Evolutionary conservation across 2,888 invertebrate species (phyloP).

Genomic region (Nephrotoma flavescens): DNA sequence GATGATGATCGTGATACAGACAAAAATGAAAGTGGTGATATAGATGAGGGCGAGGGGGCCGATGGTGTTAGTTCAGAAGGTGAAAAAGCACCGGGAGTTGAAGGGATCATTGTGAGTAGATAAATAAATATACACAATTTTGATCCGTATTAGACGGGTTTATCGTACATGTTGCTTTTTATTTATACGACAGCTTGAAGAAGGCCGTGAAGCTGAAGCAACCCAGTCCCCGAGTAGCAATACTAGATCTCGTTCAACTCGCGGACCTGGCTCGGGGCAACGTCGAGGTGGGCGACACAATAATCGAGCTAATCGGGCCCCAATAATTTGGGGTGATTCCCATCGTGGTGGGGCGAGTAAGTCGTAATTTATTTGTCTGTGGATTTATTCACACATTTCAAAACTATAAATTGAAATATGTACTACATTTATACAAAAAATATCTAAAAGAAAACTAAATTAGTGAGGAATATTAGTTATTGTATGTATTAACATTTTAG

Average conservation of each 20-base stretch:
- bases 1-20: conserved; percentile 23
- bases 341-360: conserved; percentile 6
- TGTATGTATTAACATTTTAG: neutral
- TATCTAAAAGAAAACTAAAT: neutral
- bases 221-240: conserved; percentile 44
- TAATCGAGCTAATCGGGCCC: conserved; percentile 37
- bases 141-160: neutral
- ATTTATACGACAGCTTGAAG: conserved; percentile 37
- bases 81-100: conserved; percentile 39
- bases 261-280: conserved; percentile 25
- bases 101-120: conserved; percentile 26
- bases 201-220: conserved; percentile 71
- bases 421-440: neutral
- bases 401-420: neutral
- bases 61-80: conserved; percentile 45
- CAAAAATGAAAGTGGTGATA: conserved; percentile 21
- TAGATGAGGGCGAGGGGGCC: conserved; percentile 28
- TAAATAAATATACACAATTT: neutral
- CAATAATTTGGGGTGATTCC: conserved; percentile 42
- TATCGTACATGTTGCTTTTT: neutral
- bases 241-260: conserved; percentile 32
- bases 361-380: neutral
- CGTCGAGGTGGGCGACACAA: conserved; percentile 23
- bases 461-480: neutral
- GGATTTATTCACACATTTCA: neutral